Conservation (phyloP, 2,888 invertebrate species). For the Eurois occulta region DNA sequence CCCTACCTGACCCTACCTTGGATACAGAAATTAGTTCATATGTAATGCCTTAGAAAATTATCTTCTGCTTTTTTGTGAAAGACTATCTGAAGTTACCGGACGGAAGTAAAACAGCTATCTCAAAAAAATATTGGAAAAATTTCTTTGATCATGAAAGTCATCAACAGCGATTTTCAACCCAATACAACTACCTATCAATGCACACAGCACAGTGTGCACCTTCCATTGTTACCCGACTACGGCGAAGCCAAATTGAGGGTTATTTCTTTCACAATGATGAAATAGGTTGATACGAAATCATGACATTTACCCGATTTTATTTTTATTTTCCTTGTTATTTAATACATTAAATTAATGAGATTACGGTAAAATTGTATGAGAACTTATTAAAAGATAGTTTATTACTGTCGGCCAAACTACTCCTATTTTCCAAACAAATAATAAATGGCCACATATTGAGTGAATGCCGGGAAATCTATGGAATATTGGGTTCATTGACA, state of each 20-base stretch:
- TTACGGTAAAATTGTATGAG: not conserved
- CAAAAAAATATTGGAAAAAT: too few species aligned
- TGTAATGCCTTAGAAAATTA: not conserved
- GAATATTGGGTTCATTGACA: slow-evolving; percentile 27
- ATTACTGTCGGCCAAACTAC: slow-evolving; percentile 3
- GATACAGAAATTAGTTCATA: not conserved
- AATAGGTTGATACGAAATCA: too few species aligned
- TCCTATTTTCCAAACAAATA: slow-evolving; percentile 21
- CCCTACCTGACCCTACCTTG: not conserved
- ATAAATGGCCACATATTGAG: slow-evolving; percentile 14
- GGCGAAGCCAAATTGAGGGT: not conserved
- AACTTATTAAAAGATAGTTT: slow-evolving; percentile 5
- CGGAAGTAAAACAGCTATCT: not conserved
- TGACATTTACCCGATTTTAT: not conserved
- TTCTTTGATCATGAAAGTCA: not conserved
- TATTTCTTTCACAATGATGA: not conserved
- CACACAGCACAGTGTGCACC: not conserved
- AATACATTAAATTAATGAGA: not conserved
- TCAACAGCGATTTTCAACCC: not conserved
- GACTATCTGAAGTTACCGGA: not conserved
- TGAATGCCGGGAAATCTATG: slow-evolving; percentile 15
- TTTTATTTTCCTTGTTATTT: not conserved
- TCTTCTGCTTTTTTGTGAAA: not conserved
- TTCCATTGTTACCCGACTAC: not conserved
- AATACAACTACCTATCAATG: not conserved